A percentile compares a stretch with the other conserved stretches of the same genome.
These are phyloP conservation scores for Sander vitreus DNA, from an alignment of 2,113 vertebrate genomes.

Conservation along the genomic window DNA sequence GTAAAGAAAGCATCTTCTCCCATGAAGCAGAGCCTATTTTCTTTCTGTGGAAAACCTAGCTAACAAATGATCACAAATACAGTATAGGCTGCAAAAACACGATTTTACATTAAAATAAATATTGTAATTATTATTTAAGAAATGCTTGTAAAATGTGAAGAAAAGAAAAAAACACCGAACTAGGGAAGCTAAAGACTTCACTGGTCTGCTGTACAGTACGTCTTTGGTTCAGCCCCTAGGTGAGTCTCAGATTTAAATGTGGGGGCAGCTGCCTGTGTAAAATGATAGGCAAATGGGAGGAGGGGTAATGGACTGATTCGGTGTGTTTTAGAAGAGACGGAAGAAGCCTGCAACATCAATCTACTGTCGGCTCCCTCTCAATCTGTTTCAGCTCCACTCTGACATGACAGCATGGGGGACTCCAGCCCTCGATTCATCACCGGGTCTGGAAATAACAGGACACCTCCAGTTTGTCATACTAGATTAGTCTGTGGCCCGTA, in stretches of 20 bases:
- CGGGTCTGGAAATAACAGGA: slow-evolving; percentile 84
- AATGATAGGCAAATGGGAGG: slow-evolving; percentile 74
- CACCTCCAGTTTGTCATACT: slow-evolving; percentile 87
- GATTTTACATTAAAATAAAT: background rate
- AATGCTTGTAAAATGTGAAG: background rate
- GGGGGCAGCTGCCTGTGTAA: slow-evolving; percentile 55
- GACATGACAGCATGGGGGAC: slow-evolving; percentile 84
- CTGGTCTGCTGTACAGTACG: background rate
- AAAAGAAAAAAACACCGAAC: background rate
- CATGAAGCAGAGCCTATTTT: background rate
- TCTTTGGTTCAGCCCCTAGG: background rate
- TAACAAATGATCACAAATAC: background rate
- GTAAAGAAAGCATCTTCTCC: background rate
- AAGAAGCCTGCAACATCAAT: slow-evolving; percentile 78
- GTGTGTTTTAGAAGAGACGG: slow-evolving; percentile 76
- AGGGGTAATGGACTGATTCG: slow-evolving; percentile 78
- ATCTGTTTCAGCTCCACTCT: slow-evolving; percentile 85
- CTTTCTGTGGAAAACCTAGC: background rate
- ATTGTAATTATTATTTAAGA: background rate
- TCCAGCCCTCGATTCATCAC: slow-evolving; percentile 83
- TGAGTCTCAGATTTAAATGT: slow-evolving; percentile 42
- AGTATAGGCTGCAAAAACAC: background rate
- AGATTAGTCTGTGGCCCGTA: slow-evolving; percentile 86
- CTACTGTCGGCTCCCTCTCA: slow-evolving; percentile 80
- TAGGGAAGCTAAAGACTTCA: background rate